These are phyloP conservation scores for Drosophila paramelanica DNA, from an alignment of 2,888 invertebrate genomes.

Conservation along the genomic window DNA sequence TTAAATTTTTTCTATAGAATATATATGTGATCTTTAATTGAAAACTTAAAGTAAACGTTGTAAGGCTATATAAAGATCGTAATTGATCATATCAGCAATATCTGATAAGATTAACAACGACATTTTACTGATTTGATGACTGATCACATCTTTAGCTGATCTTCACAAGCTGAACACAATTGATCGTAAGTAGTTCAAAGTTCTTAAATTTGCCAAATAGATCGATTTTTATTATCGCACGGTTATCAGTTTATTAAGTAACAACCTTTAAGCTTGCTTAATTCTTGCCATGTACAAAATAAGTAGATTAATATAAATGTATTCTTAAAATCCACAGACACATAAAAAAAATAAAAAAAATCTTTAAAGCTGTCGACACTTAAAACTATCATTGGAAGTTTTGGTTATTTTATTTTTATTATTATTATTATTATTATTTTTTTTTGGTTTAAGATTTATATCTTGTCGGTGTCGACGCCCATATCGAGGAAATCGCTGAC, in stretches of 20 bases:
- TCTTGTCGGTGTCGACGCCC: constrained; percentile 87
- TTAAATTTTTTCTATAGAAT: too few relatives aligned
- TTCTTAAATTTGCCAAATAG: too few relatives aligned
- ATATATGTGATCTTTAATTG: too few relatives aligned
- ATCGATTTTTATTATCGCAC: not conserved
- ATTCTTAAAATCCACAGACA: constrained; percentile 3
- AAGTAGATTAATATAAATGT: constrained; percentile 25
- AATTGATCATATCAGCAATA: too few relatives aligned
- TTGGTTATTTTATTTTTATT: constrained; percentile 2
- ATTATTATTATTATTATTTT: not conserved
- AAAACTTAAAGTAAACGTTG: too few relatives aligned
- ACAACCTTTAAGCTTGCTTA: constrained; percentile 57
- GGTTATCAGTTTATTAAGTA: constrained; percentile 62
- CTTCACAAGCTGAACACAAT: not conserved
- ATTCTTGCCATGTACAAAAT: constrained; percentile 34
- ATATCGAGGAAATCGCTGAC: constrained; percentile 88
- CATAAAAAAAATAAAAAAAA: constrained; percentile 15
- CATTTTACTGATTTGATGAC: too few relatives aligned
- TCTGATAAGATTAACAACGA: too few relatives aligned
- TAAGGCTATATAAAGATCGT: too few relatives aligned
- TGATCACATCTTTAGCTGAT: too few relatives aligned
- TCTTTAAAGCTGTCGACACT: constrained; percentile 43
- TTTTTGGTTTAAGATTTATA: constrained; percentile 19
- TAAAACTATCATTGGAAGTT: constrained; percentile 36
- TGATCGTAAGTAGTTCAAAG: not conserved